Base-by-base conservation (phyloP, 1,140 invertebrate species). In the Heliconius eleuchia region DNA sequence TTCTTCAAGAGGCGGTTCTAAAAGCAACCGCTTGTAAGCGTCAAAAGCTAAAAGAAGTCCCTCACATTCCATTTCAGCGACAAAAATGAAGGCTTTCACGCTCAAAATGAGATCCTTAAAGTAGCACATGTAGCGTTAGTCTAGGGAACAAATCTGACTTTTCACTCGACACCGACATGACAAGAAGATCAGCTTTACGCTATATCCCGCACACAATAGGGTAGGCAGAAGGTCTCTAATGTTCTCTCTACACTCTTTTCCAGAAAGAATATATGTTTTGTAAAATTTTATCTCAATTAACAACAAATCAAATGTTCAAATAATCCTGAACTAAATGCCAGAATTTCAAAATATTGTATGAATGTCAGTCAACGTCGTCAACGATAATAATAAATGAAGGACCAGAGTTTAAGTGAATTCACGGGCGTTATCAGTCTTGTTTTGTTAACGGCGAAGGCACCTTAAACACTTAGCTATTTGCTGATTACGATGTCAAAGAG, bases 31-130 rank as follows among this genome's bases (percentile, higher is more conserved):
- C 66, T 81, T 74, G 60, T 30, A 30, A 71, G 72, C 76, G 70
- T 81, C 80, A 91, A 90, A 89, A 85, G 88, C 83, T 89, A 87
- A 91, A 93, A 92, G 82, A 86, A 88, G 80, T 77, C 81, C 86
- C 81, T 86, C 83, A 77, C 84, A 80, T 84, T 84, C 84, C 85
- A 86, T 89, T 87, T 87, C 85, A 87, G 78, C 79, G 75, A 77
- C 73, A 83, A 90, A 91, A 90, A 87, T 82, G 80, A 80, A 81
- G 82, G 86, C 81, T 89, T 93, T 93, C 88, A 93, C 23, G 80
- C 75, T 87, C 80, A 81, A 89, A 91, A 93, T 91, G 91, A 91
- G 86, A 86, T 76, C 74, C 71, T 57, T 76, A 52, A 39, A 83
- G 60, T 50, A 30, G 60, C 60, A 30, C 27, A 66, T 30, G 27